Evolutionary conservation across 2,113 vertebrate genomes (phyloP).

Genomic region (Ranitomeya imitator): DNA sequence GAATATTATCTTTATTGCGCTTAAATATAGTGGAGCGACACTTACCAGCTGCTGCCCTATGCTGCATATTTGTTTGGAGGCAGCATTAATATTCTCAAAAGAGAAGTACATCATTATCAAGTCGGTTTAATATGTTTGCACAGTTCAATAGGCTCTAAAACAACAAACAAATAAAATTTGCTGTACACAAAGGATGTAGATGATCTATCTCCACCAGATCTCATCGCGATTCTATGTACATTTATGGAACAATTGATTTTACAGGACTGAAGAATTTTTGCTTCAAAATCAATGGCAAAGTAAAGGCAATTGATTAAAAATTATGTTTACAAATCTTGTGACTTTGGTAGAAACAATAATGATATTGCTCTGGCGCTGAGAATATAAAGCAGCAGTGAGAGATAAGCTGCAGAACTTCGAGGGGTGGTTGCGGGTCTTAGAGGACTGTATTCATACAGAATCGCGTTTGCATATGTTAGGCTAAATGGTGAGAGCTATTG

Average conservation of each 20-base stretch:
- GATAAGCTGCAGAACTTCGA: not conserved
- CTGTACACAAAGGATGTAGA: not conserved
- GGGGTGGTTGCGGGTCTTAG: not conserved
- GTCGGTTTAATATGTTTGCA: conserved; percentile 2
- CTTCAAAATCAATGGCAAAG: conserved; percentile 49
- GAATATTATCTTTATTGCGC: not conserved
- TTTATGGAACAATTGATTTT: conserved; percentile 53
- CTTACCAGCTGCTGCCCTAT: not conserved
- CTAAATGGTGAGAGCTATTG: not conserved
- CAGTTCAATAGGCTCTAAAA: conserved; percentile 24
- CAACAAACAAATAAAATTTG: conserved; percentile 13
- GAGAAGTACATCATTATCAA: not conserved
- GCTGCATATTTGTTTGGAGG: conserved; percentile 9
- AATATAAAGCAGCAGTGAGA: conserved; percentile 33
- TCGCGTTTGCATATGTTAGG: not conserved
- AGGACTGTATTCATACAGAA: not conserved
- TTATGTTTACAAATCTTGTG: conserved; percentile 46
- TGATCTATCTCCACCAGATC: not conserved
- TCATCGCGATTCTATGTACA: conserved; percentile 10
- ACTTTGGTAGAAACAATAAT: conserved; percentile 40
- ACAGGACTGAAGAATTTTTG: conserved; percentile 50
- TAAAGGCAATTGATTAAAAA: conserved; percentile 54
- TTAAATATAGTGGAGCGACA: not conserved
- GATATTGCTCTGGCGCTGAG: conserved; percentile 2
- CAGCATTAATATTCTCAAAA: not conserved